phyloP scores from a whole-genome alignment of 2,888 invertebrate genomes.

The Nomada lathburiana region DNA sequence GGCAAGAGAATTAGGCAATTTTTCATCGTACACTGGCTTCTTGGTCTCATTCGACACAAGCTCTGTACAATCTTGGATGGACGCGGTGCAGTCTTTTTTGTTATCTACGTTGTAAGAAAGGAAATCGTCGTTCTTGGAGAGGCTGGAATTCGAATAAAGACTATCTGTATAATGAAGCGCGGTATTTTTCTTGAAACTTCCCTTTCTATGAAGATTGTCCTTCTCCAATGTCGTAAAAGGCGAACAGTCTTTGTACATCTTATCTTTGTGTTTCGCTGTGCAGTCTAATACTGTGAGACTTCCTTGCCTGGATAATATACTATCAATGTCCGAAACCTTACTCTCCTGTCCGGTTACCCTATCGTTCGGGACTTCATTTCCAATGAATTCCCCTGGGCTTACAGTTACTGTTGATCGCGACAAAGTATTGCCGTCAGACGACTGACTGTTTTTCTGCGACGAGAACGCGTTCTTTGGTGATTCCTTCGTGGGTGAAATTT shows the following conservation, averaged over 20 bases:
- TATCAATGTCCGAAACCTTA: constrained; percentile 71
- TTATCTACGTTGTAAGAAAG: constrained; percentile 44
- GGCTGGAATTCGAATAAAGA: constrained; percentile 75
- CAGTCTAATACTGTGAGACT: constrained; percentile 69
- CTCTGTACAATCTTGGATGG: constrained; percentile 42
- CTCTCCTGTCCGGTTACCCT: constrained; percentile 69
- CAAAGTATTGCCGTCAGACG: constrained; percentile 52
- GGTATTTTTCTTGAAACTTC: constrained; percentile 45
- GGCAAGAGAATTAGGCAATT: constrained; percentile 64
- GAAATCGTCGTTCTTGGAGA: constrained; percentile 68
- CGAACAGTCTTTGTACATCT: constrained; percentile 54
- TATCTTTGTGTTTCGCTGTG: constrained; percentile 58
- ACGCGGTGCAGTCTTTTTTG: constrained; percentile 42
- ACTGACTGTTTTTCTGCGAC: constrained; percentile 55
- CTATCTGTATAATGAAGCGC: constrained; percentile 71
- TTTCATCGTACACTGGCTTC: constrained; percentile 61
- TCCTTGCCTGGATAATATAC: constrained; percentile 73
- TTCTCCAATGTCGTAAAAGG: constrained; percentile 48
- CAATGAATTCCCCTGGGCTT: constrained; percentile 28
- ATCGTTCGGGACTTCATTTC: constrained; percentile 20
- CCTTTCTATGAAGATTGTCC: constrained; percentile 42
- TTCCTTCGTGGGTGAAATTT: constrained; percentile 83
- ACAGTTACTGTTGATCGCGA: constrained; percentile 59
- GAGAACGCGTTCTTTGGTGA: constrained; percentile 79
- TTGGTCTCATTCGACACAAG: constrained; percentile 38